Evolutionary conservation across 2,797 vertebrate genomes (phyloP), one percentile per base, ranked within the genome.

Genomic region (Gastrophryne carolinensis): DNA sequence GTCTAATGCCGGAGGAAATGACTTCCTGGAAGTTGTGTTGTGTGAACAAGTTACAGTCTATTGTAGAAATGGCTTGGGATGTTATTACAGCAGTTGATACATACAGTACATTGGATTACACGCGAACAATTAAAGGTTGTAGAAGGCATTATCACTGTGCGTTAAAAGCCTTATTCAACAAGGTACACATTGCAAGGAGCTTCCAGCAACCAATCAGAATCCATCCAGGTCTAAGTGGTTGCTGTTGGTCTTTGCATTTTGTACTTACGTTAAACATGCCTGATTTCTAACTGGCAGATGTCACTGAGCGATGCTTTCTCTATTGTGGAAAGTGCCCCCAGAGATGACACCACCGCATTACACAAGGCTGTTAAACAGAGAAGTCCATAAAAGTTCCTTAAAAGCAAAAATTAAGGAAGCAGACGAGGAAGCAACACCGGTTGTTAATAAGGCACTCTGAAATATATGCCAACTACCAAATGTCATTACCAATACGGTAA

Each of bases 371-470:
- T 17, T 47, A 7, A 47, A 47, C 41, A 7, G 44, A 47, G 17
- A 47, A 21, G 44, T 47, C 44, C 17, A 19, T 47, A 47, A 8
- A 47, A 13, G 13, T 35, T 32, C 10, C n/a, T 47, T 30, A 32
- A 41, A 75, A 39, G 9, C 11, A 67, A 26, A 26, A 19, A 15
- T 68, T 52, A 34, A 63, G 68, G 61, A 78, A 71, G 58, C 30
- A 54, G 24, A 71, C 26, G 13, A 56, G 75, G 60, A 78, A 72
- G 53, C 68, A 65, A 71, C 29, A 58, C 17, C 53, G 64, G 52
- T 50, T 65, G 24, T 63, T 21, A 64, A 49, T 78, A 72, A 78
- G 75, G 75, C 75, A 78, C 75, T 72, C 75, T 53, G 41, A 72
- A 66, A 65, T 15, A 39, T 71, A 60, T 65, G 68, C 68, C 67